Conservation (phyloP, 2,888 invertebrate species). For the Nomada ruficornis region DNA sequence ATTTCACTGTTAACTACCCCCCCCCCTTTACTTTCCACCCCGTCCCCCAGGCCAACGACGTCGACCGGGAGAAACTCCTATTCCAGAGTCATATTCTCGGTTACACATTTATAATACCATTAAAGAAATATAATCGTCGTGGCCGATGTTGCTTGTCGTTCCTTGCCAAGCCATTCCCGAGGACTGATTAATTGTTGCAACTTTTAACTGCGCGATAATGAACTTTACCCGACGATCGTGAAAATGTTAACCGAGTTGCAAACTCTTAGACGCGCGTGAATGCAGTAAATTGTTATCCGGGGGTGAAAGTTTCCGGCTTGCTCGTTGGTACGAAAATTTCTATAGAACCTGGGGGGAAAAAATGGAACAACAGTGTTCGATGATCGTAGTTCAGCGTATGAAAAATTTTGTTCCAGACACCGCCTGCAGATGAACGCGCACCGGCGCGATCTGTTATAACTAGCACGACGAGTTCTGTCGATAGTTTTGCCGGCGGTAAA, state of each 20-base stretch:
- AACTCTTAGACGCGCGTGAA: background rate
- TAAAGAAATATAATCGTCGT: background rate
- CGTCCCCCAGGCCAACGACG: background rate
- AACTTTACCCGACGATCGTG: background rate
- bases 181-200: background rate
- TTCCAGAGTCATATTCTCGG: background rate
- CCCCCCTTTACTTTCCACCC: background rate
- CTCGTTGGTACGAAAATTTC: constrained; percentile 11
- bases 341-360: background rate
- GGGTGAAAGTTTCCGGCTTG: background rate
- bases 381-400: constrained; percentile 33
- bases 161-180: background rate
- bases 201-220: background rate
- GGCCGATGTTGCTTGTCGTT: constrained; percentile 1
- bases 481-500: constrained; percentile 34
- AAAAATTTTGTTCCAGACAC: constrained; percentile 27
- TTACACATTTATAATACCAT: background rate
- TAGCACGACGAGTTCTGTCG: constrained; percentile 5
- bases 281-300: background rate
- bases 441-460: constrained; percentile 16
- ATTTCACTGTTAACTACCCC: constrained; percentile 24
- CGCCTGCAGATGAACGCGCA: background rate
- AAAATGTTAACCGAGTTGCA: constrained; percentile 4
- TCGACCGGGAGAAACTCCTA: background rate
- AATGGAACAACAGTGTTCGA: constrained; percentile 22